Evolutionary conservation across 2,888 invertebrate species (phyloP).

Genomic region (Lissocephala sabroskyi): DNA sequence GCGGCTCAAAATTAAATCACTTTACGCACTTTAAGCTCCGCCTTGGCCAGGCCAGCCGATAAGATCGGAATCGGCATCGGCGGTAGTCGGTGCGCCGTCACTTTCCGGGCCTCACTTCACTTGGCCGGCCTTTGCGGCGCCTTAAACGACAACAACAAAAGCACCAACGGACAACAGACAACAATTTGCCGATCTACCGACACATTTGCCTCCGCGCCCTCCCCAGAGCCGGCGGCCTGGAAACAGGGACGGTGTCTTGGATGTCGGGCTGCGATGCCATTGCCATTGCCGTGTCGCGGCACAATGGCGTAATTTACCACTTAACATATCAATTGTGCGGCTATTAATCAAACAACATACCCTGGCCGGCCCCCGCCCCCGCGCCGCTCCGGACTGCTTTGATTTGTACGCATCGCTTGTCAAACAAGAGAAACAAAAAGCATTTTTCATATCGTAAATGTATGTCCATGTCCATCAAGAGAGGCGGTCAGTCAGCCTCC

Average conservation of each 20-base stretch:
- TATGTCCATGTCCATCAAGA: constrained; percentile 47
- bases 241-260: constrained; percentile 12
- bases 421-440: constrained; percentile 47
- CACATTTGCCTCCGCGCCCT: constrained; percentile 10
- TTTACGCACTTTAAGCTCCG: constrained; percentile 41
- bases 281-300: background rate
- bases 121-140: constrained; percentile 50
- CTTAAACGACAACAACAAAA: constrained; percentile 32
- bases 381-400: constrained; percentile 36
- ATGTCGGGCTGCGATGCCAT: constrained; percentile 55
- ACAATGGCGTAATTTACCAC: constrained; percentile 63
- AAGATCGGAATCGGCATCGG: no score
- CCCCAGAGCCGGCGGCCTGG: no score
- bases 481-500: no score
- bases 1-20: constrained; percentile 50
- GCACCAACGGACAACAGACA: constrained; percentile 43
- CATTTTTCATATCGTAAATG: constrained; percentile 48
- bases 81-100: background rate
- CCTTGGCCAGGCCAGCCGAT: constrained; percentile 18
- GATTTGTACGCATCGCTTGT: constrained; percentile 65
- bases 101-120: constrained; percentile 1
- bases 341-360: constrained; percentile 56
- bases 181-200: constrained; percentile 37
- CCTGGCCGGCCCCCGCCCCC: background rate
- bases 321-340: constrained; percentile 63